These are phyloP conservation scores for Himalopsyche tibetana DNA, from an alignment of 2,888 invertebrate genomes.

Conservation along the genomic window DNA sequence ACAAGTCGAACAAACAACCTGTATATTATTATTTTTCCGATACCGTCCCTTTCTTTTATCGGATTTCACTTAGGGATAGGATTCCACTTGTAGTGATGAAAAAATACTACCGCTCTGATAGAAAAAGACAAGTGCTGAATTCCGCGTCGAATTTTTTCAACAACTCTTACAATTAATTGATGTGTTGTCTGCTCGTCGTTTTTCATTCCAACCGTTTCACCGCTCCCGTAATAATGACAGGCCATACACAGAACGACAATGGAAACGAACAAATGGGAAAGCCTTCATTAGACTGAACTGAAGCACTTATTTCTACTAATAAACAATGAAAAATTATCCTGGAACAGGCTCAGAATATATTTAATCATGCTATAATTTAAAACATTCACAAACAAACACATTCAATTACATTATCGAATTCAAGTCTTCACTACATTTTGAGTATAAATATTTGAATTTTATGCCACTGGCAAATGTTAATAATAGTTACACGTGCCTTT, in stretches of 20 bases:
- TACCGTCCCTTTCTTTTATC: conserved; percentile 9
- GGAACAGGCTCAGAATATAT: not conserved
- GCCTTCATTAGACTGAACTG: conserved; percentile 6
- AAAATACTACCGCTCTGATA: conserved; percentile 11
- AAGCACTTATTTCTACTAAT: not conserved
- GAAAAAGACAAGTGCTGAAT: conserved; percentile 4
- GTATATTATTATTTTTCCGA: conserved; percentile 14
- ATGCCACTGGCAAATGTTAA: no score
- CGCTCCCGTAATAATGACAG: not conserved
- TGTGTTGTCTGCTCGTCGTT: conserved; percentile 17
- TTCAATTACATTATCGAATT: no score
- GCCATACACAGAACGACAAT: conserved; percentile 18
- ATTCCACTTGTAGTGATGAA: conserved; percentile 14
- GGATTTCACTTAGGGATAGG: conserved; percentile 10
- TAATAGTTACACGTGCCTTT: no score
- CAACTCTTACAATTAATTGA: conserved; percentile 34
- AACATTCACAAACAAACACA: no score
- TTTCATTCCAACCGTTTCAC: not conserved
- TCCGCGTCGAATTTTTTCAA: conserved; percentile 31
- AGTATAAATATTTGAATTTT: no score
- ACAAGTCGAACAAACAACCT: not conserved
- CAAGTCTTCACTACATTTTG: no score
- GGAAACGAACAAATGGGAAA: not conserved
- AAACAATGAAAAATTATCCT: not conserved
- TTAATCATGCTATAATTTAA: no score